Evolutionary conservation across 2,113 vertebrate genomes (phyloP), one percentile per base, ranked within the genome.

Genomic region (Catharus minimus): DNA sequence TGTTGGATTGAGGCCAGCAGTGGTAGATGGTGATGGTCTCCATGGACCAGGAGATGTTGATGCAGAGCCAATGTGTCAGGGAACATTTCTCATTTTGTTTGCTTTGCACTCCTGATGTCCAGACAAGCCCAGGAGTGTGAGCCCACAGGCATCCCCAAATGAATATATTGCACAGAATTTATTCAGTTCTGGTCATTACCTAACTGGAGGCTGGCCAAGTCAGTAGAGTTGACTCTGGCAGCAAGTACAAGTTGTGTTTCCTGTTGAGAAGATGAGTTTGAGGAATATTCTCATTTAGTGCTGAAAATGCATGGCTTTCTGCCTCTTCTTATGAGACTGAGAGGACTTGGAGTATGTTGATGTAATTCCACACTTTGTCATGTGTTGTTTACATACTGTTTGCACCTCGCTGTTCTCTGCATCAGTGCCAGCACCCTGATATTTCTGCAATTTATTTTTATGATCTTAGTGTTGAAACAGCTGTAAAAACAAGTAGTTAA

Each of bases 391-490:
- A 80, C 86, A 73, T 82, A 76, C 76, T 95, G 62, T 93, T 96
- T 94, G 62, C 92, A 95, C 92, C 93, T 95, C 36, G 0, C 80
- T 89, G 86, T 50, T 92, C 74, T 90, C 81, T 92, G 74, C 56
- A 21, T 82, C 43, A 12, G 56, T 87, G 92, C 95, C 90, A 96
- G 84, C 64, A 82, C 84, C 74, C 83, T 92, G 86, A 93, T 95
- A 93, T 86, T 96, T 82, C 71, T 95, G 83, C 89, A 79, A 89
- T 87, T 93, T 93, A 84, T 94, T 95, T 96, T 95, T 95, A 92
- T 89, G 90, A 94, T 90, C 86, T 78, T 77, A 58, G 8, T 95
- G 86, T 84, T 93, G 86, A 76, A 93, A 90, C 95, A 96, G 92
- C 95, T 96, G 95, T 93, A 66, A 93, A 94, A 96, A 91, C 93